Base-by-base conservation (phyloP, 2,888 invertebrate species). In the Drosophila macrospina region DNA sequence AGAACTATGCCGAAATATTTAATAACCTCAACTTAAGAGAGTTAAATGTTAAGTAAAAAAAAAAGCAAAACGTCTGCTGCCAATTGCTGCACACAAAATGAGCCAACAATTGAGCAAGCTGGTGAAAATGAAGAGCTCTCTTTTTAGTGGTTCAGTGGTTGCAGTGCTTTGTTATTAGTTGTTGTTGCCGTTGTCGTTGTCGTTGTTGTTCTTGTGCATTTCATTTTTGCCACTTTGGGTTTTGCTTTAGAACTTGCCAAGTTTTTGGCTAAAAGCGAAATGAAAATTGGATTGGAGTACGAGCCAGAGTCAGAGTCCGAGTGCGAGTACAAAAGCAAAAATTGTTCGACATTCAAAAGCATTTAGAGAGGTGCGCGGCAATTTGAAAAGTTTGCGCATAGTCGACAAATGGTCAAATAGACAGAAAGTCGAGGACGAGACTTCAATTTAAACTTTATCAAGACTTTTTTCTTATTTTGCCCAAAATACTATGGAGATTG, bases 371-470 rank as follows among this genome's bases (percentile, higher is more conserved):
- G 62, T 65, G 69, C 56, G 76, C 76, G 59, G 63, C 61, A 69
- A 80, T 69, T 64, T 30, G 48, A 59, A 80, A 78, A 80, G 39
- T 74, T 80, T 73, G 32, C 32, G 36, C 26, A 55, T 51, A 39
- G 45, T 50, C 41, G 47, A 30, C 47, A 60, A 69, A 65, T 54
- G 41, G 37, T 39, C 42, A 77, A 41, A 20, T 6, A 10, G 41
- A 52, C 39, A 16, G 41, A 45, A 55, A 20, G 32, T 60, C 36
- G 45, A 74, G 76, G 32, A 4, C 30, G 41, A 4, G 62, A 72
- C 78, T 86, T 81, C 71, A 86, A 86, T 82, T 84, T 86, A 86
- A 86, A 82, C 85, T 84, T 55, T 55, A 24, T 36, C 39, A 39
- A 39, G 39, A 41, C 20, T 41, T 13, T 32, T 20, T 32, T n/a